phyloP scores from a whole-genome alignment of 2,797 vertebrate species.

The Trachurus trachurus region DNA sequence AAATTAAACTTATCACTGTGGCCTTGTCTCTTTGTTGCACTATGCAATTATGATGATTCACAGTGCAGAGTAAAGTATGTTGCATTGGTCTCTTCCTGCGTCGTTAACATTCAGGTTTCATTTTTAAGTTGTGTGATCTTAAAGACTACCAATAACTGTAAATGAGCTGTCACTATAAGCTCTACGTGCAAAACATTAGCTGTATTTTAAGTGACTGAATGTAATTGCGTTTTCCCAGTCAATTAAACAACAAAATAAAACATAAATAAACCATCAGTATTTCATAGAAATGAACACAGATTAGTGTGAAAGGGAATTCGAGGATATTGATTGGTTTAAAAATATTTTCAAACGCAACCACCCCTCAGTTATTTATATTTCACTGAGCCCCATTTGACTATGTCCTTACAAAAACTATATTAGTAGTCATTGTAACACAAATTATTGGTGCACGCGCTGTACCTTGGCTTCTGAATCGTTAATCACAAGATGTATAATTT shows the following conservation, averaged over 20 bases:
- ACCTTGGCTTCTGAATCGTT: conserved; percentile 65
- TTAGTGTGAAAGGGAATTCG: conserved; percentile 44
- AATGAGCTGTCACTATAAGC: conserved; percentile 58
- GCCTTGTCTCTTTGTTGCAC: background rate
- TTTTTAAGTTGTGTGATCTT: conserved; percentile 31
- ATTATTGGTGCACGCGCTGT: conserved; percentile 57
- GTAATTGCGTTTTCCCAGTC: conserved; percentile 49
- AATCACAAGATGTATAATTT: conserved; percentile 65
- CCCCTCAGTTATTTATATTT: conserved; percentile 67
- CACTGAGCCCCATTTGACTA: conserved; percentile 42
- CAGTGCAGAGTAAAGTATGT: background rate
- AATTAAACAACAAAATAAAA: conserved; percentile 57
- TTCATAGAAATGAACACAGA: conserved; percentile 59
- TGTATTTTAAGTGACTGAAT: conserved; percentile 47
- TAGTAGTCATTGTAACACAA: conserved; percentile 60
- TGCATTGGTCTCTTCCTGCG: conserved; percentile 2
- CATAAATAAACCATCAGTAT: conserved; percentile 58
- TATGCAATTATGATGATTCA: conserved; percentile 4
- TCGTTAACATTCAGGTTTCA: conserved; percentile 9
- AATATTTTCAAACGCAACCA: conserved; percentile 58
- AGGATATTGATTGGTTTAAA: conserved; percentile 52
- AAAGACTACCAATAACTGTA: conserved; percentile 50
- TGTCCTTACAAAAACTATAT: conserved; percentile 58
- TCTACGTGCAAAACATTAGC: conserved; percentile 38
- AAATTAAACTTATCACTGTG: background rate